These are phyloP conservation scores for Umimayanthus chanpuru DNA, from an alignment of 92 coral and sea anemone species.

Conservation along the genomic window DNA sequence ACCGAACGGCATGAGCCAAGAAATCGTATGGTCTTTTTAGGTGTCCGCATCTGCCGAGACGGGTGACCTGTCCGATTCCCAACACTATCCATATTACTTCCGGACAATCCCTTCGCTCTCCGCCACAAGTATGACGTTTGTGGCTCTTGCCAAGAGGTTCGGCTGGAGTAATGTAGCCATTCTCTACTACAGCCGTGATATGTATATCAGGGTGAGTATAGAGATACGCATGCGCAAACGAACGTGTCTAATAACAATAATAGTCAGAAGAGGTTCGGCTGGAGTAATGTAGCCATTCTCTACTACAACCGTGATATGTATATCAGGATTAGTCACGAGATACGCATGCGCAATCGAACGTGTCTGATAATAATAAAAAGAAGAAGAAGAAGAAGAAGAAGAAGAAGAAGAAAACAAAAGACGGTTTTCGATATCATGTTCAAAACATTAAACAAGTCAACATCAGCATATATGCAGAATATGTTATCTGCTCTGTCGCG, in stretches of 20 bases:
- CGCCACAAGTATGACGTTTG: conserved; percentile 64
- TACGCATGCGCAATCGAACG: not conserved
- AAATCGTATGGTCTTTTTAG: no score
- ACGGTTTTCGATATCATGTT: no score
- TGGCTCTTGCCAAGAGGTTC: conserved; percentile 69
- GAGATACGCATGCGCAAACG: not conserved
- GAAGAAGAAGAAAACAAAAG: no score
- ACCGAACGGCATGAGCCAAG: no score
- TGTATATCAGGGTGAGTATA: conserved; percentile 8
- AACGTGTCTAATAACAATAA: not conserved
- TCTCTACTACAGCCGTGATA: conserved; percentile 42
- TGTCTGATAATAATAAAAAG: no score
- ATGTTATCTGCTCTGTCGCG: no score
- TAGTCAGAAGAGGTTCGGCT: conserved; percentile 50
- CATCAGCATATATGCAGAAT: no score
- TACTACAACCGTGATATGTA: conserved; percentile 35
- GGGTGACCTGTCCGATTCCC: conserved; percentile 56
- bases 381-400: no score
- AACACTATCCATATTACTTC: conserved; percentile 61
- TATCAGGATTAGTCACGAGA: not conserved
- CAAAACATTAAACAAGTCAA: no score
- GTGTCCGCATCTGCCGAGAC: no score
- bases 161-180: conserved; percentile 73
- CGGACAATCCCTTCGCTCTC: conserved; percentile 73
- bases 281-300: conserved; percentile 72